Base-by-base conservation (phyloP, 2,113 vertebrate species). In the Protobothrops flavoviridis region DNA sequence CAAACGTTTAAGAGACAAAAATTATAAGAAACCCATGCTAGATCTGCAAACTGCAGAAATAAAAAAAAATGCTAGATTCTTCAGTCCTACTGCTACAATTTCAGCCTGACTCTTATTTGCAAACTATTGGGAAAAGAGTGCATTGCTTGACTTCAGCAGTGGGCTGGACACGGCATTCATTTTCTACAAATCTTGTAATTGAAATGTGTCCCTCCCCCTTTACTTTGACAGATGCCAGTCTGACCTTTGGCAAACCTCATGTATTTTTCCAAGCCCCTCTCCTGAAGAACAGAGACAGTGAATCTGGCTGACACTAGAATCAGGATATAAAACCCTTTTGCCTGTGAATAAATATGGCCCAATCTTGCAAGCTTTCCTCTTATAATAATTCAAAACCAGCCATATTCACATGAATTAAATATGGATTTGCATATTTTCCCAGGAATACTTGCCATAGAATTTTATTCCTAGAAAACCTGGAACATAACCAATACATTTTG, bases 181-280 rank as follows among this genome's bases (percentile, higher is more conserved):
- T 93, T 81, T 52, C 6, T 85, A 85, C 91, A 33, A 17, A 45
- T 89, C 94, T 92, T 94, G 89, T 91, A 81, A 81, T 93, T 95
- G 91, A 91, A 57, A 11, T 39, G 11, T 21, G 1, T 23, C 2
- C 23, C 87, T 39, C 88, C 85, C 92, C 92, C 94, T 50, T 85
- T 90, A 0, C 0, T 53, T 53, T 87, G 45, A 61, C n/a, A 64
- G 69, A 0, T 94, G 89, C 7, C 21, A 89, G 0, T 91, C 64
- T 7, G 15, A 64, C 90, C 29, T 53, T 89, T 85, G 53, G 87
- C 55, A 48, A 55, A 64, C 55, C 45, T 50, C n/a, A 24, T 89
- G 23, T 64, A 11, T 90, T 94, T 95, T 93, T 23, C 13, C 53
- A 39, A 45, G 8, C 24, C n/a, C 93, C 33, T 88, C 50, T 17